phyloP scores from a whole-genome alignment of 2,888 invertebrate genomes.

The Blastobasis adustella region DNA sequence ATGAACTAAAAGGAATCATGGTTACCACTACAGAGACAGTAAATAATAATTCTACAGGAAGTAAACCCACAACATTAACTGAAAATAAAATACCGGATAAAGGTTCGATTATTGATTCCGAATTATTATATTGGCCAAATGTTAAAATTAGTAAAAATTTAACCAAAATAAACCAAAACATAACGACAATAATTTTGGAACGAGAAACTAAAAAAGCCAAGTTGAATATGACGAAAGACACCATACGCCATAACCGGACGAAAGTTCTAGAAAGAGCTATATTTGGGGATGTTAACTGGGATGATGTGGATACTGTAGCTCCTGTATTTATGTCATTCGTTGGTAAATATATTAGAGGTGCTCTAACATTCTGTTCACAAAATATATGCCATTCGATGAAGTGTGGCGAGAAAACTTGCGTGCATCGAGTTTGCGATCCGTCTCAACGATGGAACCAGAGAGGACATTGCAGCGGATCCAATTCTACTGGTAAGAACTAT shows the following conservation, averaged over 20 bases:
- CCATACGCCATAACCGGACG: constrained; percentile 41
- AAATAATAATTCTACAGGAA: constrained; percentile 4
- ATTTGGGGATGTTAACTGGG: constrained; percentile 60
- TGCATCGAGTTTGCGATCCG: constrained; percentile 50
- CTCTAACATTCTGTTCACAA: constrained; percentile 57
- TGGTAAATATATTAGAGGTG: constrained; percentile 60
- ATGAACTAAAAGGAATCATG: constrained; percentile 3
- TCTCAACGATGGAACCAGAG: constrained; percentile 46
- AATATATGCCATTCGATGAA: constrained; percentile 59
- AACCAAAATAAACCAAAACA: constrained; percentile 24
- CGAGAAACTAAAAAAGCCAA: constrained; percentile 49
- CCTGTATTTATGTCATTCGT: constrained; percentile 59
- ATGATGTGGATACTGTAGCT: constrained; percentile 51
- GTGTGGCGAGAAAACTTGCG: constrained; percentile 48
- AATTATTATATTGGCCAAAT: constrained; percentile 56
- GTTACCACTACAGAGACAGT: neutral
- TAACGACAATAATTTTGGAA: constrained; percentile 48
- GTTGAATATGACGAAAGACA: constrained; percentile 45
- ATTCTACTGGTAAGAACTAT: constrained; percentile 36
- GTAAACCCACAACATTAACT: constrained; percentile 13
- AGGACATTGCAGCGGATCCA: constrained; percentile 56
- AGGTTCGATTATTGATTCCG: constrained; percentile 28
- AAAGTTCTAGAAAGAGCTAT: constrained; percentile 49
- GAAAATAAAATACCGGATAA: constrained; percentile 34
- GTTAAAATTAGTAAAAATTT: too few species aligned